Percentiles rank a stretch among this genome's conserved stretches.
phyloP scores from a whole-genome alignment of 2,113 vertebrate species.

The Turdus rufiventris region DNA sequence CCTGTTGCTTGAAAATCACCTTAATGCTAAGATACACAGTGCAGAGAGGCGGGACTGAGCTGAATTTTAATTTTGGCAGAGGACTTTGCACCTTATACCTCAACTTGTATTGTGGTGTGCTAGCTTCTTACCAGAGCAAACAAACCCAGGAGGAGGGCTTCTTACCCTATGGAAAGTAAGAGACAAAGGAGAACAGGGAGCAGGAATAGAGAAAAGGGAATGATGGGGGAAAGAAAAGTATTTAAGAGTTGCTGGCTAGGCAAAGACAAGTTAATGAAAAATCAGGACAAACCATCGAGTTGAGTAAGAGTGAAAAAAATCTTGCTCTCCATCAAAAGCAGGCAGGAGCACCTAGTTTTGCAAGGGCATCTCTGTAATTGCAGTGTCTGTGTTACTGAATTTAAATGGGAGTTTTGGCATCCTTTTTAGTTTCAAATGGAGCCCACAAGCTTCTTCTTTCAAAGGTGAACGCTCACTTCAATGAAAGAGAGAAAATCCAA shows the following conservation, averaged over 20 bases:
- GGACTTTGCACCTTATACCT: background rate
- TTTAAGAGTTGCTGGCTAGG: background rate
- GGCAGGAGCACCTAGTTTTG: background rate
- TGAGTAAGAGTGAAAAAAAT: background rate
- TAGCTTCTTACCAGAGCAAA: background rate
- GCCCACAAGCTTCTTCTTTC: background rate
- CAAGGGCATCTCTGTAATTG: background rate
- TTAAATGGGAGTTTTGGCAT: background rate
- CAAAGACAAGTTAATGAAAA: background rate
- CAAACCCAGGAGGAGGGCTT: background rate
- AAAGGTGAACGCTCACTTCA: background rate
- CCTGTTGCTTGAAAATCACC: constrained; percentile 28
- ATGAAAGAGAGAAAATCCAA: background rate
- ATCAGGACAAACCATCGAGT: background rate
- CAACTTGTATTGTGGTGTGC: background rate
- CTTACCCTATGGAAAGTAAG: background rate
- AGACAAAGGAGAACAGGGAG: background rate
- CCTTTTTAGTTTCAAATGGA: background rate
- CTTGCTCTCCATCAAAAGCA: background rate
- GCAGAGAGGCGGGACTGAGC: background rate
- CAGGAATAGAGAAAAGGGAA: background rate
- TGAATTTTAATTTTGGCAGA: constrained; percentile 29
- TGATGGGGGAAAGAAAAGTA: background rate
- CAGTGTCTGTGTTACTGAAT: background rate
- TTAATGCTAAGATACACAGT: constrained; percentile 31